Percentiles rank a stretch among this genome's conserved stretches.
phyloP scores from a whole-genome alignment of 2,113 vertebrate species.

The Corydoras sp. region DNA sequence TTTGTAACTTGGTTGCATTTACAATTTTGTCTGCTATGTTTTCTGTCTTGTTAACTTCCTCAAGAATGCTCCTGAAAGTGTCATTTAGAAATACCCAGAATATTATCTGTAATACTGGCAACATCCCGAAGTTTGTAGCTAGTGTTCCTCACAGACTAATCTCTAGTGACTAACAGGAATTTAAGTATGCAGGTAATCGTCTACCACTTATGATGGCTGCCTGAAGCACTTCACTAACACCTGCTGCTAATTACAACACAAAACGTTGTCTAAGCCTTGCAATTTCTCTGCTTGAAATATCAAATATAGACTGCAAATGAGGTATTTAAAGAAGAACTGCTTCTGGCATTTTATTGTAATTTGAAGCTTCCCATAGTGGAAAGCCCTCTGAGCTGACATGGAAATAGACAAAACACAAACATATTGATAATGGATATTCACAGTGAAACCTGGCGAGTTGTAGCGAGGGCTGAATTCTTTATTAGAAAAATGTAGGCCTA shows the following conservation, averaged over 20 bases:
- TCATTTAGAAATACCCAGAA: conserved; percentile 32
- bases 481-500: not conserved
- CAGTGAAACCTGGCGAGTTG: not conserved
- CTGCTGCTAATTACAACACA: conserved; percentile 43
- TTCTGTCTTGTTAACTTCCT: not conserved
- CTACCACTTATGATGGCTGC: conserved; percentile 12
- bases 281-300: conserved; percentile 27
- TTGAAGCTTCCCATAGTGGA: conserved; percentile 5
- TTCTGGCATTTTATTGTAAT: not conserved
- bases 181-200: conserved; percentile 33
- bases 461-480: not conserved
- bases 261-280: conserved; percentile 19
- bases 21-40: conserved; percentile 12
- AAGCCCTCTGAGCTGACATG: not conserved
- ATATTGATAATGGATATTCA: not conserved
- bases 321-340: conserved; percentile 11
- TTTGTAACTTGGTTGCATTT: not conserved
- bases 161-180: conserved; percentile 31
- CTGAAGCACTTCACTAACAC: conserved; percentile 27
- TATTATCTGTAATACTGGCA: conserved; percentile 23
- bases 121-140: not conserved
- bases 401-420: conserved; percentile 9
- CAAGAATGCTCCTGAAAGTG: conserved; percentile 19
- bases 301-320: conserved; percentile 17
- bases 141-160: conserved; percentile 26